Percentiles rank a stretch among this genome's conserved stretches.
phyloP scores from a whole-genome alignment of 2,888 invertebrate genomes.

The Hydropsyche betteni region DNA sequence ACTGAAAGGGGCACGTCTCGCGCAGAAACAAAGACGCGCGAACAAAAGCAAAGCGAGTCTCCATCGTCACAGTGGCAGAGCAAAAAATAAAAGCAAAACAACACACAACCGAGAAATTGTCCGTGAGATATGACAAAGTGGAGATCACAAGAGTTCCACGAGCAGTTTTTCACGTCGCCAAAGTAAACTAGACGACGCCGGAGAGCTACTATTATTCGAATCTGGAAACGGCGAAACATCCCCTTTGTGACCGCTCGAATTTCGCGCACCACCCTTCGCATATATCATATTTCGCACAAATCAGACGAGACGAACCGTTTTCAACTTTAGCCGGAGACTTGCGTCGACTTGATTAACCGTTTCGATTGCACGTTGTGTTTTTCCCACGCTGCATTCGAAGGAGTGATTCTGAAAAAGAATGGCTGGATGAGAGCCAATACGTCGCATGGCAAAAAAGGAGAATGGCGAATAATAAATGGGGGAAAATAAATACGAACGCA shows the following conservation, averaged over 20 bases:
- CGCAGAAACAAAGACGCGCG: no score
- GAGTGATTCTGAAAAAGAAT: constrained; percentile 12
- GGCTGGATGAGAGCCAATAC: constrained; percentile 30
- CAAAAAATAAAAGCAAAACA: no score
- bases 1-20: no score
- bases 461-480: background rate
- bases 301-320: no score
- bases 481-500: constrained; percentile 1
- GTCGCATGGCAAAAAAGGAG: background rate
- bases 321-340: background rate
- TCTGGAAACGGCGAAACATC: no score
- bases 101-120: constrained; percentile 31
- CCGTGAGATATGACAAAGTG: constrained; percentile 38
- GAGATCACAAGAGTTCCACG: constrained; percentile 34
- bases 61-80: no score
- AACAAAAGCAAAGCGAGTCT: no score
- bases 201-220: no score
- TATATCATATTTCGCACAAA: no score
- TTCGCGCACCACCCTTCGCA: no score
- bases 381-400: background rate
- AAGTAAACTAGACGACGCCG: no score
- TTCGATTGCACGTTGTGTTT: constrained; percentile 18
- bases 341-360: constrained; percentile 10
- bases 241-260: no score
- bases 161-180: constrained; percentile 9